Percentiles rank a stretch among this genome's conserved stretches.
These are phyloP conservation scores for Loris lydekkerianus DNA, from an alignment of 2,797 vertebrate species.

Conservation along the genomic window DNA sequence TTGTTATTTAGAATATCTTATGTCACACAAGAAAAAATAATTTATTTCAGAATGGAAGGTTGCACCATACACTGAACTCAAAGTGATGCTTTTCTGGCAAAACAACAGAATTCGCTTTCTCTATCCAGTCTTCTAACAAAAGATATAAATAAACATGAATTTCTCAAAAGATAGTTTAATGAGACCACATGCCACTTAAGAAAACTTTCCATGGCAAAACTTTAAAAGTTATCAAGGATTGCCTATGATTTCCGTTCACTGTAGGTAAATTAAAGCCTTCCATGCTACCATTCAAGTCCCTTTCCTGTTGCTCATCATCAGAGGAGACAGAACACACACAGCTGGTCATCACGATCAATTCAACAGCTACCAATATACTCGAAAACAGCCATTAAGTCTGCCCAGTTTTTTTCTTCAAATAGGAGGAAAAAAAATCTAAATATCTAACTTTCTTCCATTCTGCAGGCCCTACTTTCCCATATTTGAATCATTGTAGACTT, in stretches of 20 bases:
- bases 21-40: not conserved
- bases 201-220: not conserved
- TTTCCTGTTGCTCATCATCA: conserved; percentile 39
- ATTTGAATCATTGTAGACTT: not conserved
- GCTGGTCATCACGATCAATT: not conserved
- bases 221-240: not conserved
- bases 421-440: not conserved
- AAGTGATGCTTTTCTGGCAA: not conserved
- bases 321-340: not conserved
- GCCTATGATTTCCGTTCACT: conserved; percentile 2
- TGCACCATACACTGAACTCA: not conserved
- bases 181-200: not conserved
- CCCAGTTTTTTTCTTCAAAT: not conserved
- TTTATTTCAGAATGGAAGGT: not conserved
- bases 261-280: not conserved
- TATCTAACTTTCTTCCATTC: not conserved
- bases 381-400: not conserved
- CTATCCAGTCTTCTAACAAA: not conserved
- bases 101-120: not conserved
- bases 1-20: not conserved
- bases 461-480: not conserved
- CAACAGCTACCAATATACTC: not conserved
- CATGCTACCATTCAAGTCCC: not conserved
- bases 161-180: not conserved
- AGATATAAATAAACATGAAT: not conserved